phyloP scores from a whole-genome alignment of 2,797 vertebrate genomes.

The Hydrolagus colliei region DNA sequence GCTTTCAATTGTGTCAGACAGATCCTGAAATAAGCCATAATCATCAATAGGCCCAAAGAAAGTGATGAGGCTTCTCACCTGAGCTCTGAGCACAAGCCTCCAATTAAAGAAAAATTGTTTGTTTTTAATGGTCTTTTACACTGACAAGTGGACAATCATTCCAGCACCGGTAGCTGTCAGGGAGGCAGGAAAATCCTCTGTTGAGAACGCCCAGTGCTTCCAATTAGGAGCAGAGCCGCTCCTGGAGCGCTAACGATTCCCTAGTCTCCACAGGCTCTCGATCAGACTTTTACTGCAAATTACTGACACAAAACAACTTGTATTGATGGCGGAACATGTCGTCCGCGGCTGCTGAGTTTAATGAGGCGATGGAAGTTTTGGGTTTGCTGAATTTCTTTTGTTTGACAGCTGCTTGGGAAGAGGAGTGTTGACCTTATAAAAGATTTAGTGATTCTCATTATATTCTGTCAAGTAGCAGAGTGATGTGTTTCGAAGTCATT shows the following conservation, averaged over 20 bases:
- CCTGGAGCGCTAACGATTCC: slow-evolving; percentile 85
- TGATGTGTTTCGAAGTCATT: slow-evolving; percentile 82
- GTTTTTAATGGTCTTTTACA: slow-evolving; percentile 99
- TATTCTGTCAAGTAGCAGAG: slow-evolving; percentile 96
- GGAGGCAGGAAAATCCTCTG: slow-evolving; percentile 86
- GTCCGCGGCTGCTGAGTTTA: slow-evolving; percentile 95
- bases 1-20: slow-evolving; percentile 31
- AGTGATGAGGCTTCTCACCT: slow-evolving; percentile 61
- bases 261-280: slow-evolving; percentile 65
- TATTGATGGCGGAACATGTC: slow-evolving; percentile 61
- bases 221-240: slow-evolving; percentile 96
- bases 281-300: slow-evolving; percentile 70
- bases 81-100: slow-evolving; percentile 73
- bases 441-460: slow-evolving; percentile 99
- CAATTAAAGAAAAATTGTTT: slow-evolving; percentile 99
- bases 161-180: slow-evolving; percentile 97
- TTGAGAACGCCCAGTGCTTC: slow-evolving; percentile 99
- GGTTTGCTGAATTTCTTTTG: slow-evolving; percentile 97
- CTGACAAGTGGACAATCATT: slow-evolving; percentile 99
- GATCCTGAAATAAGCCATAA: slow-evolving; percentile 32
- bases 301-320: slow-evolving; percentile 97
- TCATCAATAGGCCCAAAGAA: slow-evolving; percentile 34
- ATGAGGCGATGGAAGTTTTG: slow-evolving; percentile 98
- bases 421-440: slow-evolving; percentile 99
- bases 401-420: slow-evolving; percentile 98